Evolutionary conservation across 2,888 invertebrate species (phyloP).

Genomic region (Leptopilina myrica): DNA sequence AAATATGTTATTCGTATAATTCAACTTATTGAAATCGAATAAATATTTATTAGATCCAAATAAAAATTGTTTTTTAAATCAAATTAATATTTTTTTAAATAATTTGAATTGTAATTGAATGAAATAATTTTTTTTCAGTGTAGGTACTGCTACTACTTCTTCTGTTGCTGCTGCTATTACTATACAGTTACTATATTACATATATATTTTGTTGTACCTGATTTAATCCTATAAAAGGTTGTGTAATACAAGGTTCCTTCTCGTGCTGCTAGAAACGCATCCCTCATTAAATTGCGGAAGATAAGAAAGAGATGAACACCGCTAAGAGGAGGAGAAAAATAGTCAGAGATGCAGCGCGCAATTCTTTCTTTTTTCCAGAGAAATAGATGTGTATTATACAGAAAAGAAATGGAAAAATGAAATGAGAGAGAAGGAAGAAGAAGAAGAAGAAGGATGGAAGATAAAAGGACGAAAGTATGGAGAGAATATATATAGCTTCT

Average conservation of each 20-base stretch:
- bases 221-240: constrained; percentile 7
- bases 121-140: no score
- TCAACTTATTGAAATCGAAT: no score
- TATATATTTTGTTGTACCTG: constrained; percentile 4
- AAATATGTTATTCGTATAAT: no score
- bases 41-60: no score
- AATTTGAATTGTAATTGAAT: no score
- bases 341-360: constrained; percentile 46
- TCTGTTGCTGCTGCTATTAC: no score
- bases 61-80: no score
- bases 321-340: constrained; percentile 44
- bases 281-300: constrained; percentile 61
- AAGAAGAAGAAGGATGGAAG: constrained; percentile 19
- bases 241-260: constrained; percentile 18
- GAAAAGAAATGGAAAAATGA: constrained; percentile 54
- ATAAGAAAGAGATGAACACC: constrained; percentile 44
- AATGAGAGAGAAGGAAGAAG: constrained; percentile 32
- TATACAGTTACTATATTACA: no score
- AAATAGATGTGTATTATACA: constrained; percentile 48
- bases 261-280: constrained; percentile 58
- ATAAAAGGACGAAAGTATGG: constrained; percentile 45
- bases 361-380: constrained; percentile 13
- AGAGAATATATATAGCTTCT: constrained; percentile 7
- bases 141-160: no score
- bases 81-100: no score